Evolutionary conservation across 2,113 vertebrate genomes (phyloP).

Genomic region (Thalassarche chlororhynchos): DNA sequence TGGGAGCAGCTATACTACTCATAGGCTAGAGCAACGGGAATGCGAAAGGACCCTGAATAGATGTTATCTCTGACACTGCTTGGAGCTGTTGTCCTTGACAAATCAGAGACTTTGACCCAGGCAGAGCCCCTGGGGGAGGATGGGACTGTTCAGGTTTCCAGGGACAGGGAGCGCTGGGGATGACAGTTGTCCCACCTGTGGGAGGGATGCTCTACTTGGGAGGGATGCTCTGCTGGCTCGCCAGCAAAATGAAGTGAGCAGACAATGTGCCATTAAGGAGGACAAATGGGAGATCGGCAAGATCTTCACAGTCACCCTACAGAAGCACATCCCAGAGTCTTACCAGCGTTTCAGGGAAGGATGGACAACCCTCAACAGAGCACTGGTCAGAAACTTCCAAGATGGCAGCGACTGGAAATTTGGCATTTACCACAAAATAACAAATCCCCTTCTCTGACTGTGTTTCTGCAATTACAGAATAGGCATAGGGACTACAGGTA

Average conservation of each 20-base stretch:
- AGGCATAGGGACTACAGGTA: background rate
- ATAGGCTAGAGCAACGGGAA: background rate
- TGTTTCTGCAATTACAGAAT: background rate
- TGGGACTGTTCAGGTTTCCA: background rate
- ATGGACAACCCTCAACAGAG: background rate
- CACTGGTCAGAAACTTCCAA: background rate
- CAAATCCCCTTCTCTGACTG: background rate
- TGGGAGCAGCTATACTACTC: background rate
- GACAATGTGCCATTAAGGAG: background rate
- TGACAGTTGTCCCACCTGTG: background rate
- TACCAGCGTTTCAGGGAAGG: background rate
- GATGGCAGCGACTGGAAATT: rapidly evolving
- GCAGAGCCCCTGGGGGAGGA: background rate
- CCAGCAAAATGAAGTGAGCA: background rate
- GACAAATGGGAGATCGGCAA: background rate
- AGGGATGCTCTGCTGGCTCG: background rate
- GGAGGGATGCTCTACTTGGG: background rate
- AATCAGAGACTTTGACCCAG: background rate
- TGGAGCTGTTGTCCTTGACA: background rate
- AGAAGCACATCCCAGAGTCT: background rate
- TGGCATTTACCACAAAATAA: background rate
- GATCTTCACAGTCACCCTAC: background rate
- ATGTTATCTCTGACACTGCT: background rate
- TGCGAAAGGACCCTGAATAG: background rate
- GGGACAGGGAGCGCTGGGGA: background rate